phyloP scores from a whole-genome alignment of 2,797 vertebrate genomes.

The Ambastaia sidthimunki region DNA sequence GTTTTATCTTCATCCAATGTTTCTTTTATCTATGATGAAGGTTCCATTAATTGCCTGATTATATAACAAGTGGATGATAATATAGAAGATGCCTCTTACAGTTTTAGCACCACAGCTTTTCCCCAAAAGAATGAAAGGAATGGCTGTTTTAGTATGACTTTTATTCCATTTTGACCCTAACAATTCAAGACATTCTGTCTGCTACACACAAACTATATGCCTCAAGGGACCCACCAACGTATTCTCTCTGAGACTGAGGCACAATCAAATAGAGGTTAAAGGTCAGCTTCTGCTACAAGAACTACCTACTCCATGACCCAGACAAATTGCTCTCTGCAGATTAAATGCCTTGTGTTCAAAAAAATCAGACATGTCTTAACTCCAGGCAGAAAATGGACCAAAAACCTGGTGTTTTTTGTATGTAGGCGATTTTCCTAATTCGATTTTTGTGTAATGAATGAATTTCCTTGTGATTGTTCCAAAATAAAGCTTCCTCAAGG shows the following conservation, averaged over 20 bases:
- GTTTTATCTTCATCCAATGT: not conserved
- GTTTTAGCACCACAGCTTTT: not conserved
- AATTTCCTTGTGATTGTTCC: not conserved
- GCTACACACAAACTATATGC: constrained; percentile 19
- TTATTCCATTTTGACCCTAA: constrained; percentile 34
- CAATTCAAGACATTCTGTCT: constrained; percentile 12
- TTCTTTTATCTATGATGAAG: not conserved
- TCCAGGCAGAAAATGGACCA: constrained; percentile 9
- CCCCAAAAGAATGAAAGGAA: not conserved
- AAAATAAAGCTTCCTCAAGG: no score
- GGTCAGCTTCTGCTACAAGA: constrained; percentile 1
- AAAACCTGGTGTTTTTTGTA: not conserved
- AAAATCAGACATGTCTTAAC: constrained; percentile 11
- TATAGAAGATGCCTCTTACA: no score
- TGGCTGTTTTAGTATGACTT: not conserved
- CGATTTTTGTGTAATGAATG: not conserved
- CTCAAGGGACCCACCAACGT: constrained; percentile 33
- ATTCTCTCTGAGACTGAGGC: constrained; percentile 15
- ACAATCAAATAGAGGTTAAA: constrained; percentile 36
- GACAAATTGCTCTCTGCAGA: constrained; percentile 12
- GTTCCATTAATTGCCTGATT: constrained; percentile 23
- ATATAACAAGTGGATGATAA: constrained; percentile 5
- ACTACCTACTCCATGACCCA: constrained; percentile 7
- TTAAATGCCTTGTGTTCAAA: constrained; percentile 24
- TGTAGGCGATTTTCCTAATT: not conserved